phyloP scores from a whole-genome alignment of 2,113 vertebrate genomes.

The Isichthys henryi region DNA sequence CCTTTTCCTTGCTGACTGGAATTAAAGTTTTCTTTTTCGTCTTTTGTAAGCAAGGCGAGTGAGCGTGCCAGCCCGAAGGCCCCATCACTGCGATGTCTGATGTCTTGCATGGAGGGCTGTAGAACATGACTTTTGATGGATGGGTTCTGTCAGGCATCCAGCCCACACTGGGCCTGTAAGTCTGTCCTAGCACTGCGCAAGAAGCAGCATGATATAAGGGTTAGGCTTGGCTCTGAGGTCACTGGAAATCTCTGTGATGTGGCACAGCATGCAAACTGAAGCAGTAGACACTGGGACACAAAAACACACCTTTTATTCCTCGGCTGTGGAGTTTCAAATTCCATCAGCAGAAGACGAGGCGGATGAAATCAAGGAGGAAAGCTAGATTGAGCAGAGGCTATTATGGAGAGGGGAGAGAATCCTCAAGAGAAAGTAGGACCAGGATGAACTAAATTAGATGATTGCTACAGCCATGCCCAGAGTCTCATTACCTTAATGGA shows the following conservation, averaged over 20 bases:
- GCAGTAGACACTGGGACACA: background rate
- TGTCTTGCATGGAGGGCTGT: background rate
- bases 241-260: constrained; percentile 3
- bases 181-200: background rate
- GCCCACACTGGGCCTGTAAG: background rate
- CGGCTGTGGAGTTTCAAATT: background rate
- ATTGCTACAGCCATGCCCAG: constrained; percentile 56
- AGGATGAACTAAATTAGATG: constrained; percentile 65
- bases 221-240: background rate
- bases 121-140: background rate
- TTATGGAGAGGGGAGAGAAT: constrained; percentile 57
- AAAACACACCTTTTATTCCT: background rate
- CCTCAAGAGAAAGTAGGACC: constrained; percentile 52
- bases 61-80: background rate
- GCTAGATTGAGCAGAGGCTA: constrained; percentile 63
- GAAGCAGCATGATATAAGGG: background rate
- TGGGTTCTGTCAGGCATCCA: background rate
- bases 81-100: background rate
- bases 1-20: background rate
- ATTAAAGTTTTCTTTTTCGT: background rate
- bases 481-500: constrained; percentile 72
- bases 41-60: background rate
- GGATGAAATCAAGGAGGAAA: constrained; percentile 46
- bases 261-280: background rate
- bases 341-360: constrained; percentile 21